A percentile compares a stretch with the other conserved stretches of the same genome.
Evolutionary conservation across 1,140 invertebrate genomes (phyloP).

Genomic region (Melanaphis sacchari): DNA sequence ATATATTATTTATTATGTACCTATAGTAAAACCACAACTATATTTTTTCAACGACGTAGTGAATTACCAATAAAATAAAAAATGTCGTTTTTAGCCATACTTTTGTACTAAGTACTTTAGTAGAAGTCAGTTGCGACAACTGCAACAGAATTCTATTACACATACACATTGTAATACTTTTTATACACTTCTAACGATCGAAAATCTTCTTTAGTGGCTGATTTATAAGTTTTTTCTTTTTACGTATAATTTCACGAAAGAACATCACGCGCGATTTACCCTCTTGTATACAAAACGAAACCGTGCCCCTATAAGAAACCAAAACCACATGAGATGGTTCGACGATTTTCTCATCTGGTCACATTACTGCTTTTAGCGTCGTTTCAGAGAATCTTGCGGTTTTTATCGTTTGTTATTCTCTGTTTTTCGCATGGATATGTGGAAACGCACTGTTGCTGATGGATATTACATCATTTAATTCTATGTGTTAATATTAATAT

Average conservation of each 20-base stretch:
- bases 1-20: background rate
- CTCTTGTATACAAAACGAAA: background rate
- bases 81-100: background rate
- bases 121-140: background rate
- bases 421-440: too few species aligned
- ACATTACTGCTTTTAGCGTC: background rate
- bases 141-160: background rate
- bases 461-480: too few species aligned
- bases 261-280: background rate
- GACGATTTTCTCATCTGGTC: background rate
- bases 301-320: background rate
- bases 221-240: background rate
- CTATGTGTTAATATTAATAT: too few species aligned
- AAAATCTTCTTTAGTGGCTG: background rate
- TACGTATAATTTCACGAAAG: background rate
- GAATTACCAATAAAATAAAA: background rate
- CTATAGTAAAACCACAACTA: background rate
- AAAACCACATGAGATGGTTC: background rate
- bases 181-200: background rate
- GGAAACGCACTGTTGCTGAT: too few species aligned
- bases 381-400: too few species aligned
- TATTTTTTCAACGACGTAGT: background rate
- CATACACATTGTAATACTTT: background rate
- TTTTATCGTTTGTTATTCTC: too few species aligned
- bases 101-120: background rate